Percentiles rank a stretch among this genome's conserved stretches.
Evolutionary conservation across 2,113 vertebrate genomes (phyloP).

Genomic region (Aegithalos caudatus): DNA sequence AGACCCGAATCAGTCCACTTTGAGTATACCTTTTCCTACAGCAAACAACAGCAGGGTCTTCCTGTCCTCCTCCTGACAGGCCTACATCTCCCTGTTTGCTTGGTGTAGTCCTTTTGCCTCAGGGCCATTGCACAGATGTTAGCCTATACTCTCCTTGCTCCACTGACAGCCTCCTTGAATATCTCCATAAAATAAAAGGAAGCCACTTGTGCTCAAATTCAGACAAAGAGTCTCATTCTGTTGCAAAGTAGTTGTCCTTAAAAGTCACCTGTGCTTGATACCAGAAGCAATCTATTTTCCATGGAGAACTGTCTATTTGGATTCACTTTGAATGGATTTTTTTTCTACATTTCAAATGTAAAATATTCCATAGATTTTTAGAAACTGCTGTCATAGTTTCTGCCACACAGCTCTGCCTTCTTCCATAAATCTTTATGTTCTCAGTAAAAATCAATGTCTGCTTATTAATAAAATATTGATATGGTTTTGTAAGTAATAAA

Average conservation of each 20-base stretch:
- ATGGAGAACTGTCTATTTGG: not conserved
- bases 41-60: not conserved
- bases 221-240: not conserved
- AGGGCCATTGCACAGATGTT: not conserved
- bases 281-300: not conserved
- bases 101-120: not conserved
- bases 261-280: not conserved
- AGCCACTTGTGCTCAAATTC: not conserved
- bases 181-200: not conserved
- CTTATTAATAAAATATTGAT: slow-evolving; percentile 52
- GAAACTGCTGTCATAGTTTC: not conserved
- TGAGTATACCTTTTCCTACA: not conserved
- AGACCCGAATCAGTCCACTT: not conserved
- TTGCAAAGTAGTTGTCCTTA: not conserved
- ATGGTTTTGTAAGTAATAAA: not conserved
- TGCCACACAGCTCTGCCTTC: not conserved
- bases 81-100: not conserved
- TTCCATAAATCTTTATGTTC: slow-evolving; percentile 41
- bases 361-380: slow-evolving; percentile 12
- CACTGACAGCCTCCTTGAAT: not conserved
- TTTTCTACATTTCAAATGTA: not conserved
- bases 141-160: not conserved
- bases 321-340: not conserved
- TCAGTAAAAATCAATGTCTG: slow-evolving; percentile 51
- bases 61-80: not conserved